A percentile compares a stretch with the other conserved stretches of the same genome.
Conservation (phyloP, 2,797 vertebrate species). For the Mormyrops attenuatus region DNA sequence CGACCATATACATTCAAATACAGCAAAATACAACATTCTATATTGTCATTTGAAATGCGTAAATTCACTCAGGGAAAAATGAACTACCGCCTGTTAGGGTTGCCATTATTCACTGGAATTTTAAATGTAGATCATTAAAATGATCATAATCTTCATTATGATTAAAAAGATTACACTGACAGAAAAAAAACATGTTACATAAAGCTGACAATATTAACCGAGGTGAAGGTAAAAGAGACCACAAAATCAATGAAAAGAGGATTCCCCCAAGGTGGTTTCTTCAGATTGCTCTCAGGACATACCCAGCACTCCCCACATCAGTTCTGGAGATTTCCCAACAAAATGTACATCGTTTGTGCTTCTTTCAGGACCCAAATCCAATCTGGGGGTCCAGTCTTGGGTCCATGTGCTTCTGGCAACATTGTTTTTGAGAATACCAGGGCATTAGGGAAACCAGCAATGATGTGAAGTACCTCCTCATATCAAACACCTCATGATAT, state of each 20-base stretch:
- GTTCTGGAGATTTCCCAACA: background rate
- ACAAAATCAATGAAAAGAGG: background rate
- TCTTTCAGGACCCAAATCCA: background rate
- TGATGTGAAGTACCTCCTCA: background rate
- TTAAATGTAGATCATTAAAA: background rate
- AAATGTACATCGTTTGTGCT: background rate
- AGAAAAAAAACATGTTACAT: background rate
- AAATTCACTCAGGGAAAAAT: background rate
- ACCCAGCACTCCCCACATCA: background rate
- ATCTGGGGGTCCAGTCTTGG: background rate
- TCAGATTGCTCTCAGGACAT: background rate
- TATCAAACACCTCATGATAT: background rate
- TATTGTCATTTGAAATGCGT: background rate
- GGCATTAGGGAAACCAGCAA: background rate
- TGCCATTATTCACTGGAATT: background rate
- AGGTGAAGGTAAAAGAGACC: background rate
- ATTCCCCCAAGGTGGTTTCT: background rate
- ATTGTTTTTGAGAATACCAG: background rate
- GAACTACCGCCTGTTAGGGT: background rate
- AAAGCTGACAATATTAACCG: background rate
- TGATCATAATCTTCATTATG: background rate
- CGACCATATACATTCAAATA: background rate
- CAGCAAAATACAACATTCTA: background rate
- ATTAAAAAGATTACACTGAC: background rate
- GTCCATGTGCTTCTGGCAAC: slow-evolving; percentile 1